Percentiles rank a stretch among this genome's conserved stretches.
Evolutionary conservation across 2,888 invertebrate genomes (phyloP).

Genomic region (Lasioglossum zephyrum): DNA sequence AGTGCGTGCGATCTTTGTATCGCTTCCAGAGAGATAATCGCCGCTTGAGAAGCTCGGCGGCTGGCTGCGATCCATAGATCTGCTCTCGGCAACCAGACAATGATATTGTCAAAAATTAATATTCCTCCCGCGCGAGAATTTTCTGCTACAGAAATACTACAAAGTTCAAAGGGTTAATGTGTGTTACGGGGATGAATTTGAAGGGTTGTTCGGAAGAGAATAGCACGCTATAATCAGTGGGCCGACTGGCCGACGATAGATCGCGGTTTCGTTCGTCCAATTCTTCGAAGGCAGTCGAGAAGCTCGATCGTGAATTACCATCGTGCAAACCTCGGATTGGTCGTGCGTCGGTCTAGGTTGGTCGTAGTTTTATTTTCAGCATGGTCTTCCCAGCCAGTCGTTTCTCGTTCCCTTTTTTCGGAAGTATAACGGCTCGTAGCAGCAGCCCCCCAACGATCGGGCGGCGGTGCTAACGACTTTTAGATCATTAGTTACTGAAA

Average conservation of each 20-base stretch:
- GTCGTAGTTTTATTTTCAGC: conserved; percentile 77
- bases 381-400: conserved; percentile 29
- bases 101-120: too few species aligned
- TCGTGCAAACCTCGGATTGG: conserved; percentile 74
- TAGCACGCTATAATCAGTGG: conserved; percentile 24
- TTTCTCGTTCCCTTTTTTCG: background rate
- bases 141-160: background rate
- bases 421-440: conserved; percentile 71
- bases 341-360: conserved; percentile 69
- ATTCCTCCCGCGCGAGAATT: too few species aligned
- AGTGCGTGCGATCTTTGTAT: conserved; percentile 22
- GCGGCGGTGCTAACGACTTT: conserved; percentile 82
- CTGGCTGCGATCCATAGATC: background rate
- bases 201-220: background rate
- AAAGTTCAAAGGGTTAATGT: background rate
- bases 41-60: background rate
- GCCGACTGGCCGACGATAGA: conserved; percentile 42
- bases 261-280: conserved; percentile 55
- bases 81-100: background rate
- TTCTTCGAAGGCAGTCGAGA: conserved; percentile 49
- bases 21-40: background rate
- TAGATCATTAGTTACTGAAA: conserved; percentile 84
- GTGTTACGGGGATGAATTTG: background rate
- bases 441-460: conserved; percentile 66
- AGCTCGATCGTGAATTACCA: conserved; percentile 76